phyloP scores from a whole-genome alignment of 2,888 invertebrate genomes.

The Nemotelus nigrinus region DNA sequence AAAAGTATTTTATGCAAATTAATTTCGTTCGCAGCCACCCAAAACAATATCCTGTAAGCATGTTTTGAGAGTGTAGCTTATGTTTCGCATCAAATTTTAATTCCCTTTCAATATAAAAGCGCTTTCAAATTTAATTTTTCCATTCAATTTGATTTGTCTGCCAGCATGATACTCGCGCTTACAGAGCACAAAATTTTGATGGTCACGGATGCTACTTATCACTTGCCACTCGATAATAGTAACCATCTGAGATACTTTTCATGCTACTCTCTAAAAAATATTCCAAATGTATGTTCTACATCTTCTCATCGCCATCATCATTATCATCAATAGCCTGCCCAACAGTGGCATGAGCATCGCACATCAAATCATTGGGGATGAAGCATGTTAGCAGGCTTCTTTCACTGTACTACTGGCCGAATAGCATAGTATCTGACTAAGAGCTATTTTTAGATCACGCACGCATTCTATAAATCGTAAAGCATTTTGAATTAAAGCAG shows the following conservation, averaged over 20 bases:
- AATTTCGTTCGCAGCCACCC: background rate
- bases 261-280: background rate
- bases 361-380: no score
- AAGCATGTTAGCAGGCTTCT: background rate
- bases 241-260: constrained; percentile 18
- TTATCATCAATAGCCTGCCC: background rate
- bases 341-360: no score
- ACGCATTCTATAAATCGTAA: background rate
- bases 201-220: constrained; percentile 9
- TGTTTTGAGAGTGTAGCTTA: no score
- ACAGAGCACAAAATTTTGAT: background rate
- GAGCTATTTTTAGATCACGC: constrained; percentile 27
- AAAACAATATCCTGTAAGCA: background rate
- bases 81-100: no score
- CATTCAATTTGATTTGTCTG: no score
- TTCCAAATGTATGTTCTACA: background rate
- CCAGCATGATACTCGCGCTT: background rate
- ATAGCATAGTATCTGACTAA: constrained; percentile 34
- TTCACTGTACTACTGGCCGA: constrained; percentile 20
- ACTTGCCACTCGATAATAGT: constrained; percentile 33
- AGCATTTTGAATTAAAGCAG: constrained; percentile 14
- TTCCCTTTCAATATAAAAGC: no score
- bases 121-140: no score
- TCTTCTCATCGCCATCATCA: background rate
- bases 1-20: background rate